These are phyloP conservation scores for Pristionchus arcanus DNA, from an alignment of 2,888 invertebrate genomes.

Conservation along the genomic window DNA sequence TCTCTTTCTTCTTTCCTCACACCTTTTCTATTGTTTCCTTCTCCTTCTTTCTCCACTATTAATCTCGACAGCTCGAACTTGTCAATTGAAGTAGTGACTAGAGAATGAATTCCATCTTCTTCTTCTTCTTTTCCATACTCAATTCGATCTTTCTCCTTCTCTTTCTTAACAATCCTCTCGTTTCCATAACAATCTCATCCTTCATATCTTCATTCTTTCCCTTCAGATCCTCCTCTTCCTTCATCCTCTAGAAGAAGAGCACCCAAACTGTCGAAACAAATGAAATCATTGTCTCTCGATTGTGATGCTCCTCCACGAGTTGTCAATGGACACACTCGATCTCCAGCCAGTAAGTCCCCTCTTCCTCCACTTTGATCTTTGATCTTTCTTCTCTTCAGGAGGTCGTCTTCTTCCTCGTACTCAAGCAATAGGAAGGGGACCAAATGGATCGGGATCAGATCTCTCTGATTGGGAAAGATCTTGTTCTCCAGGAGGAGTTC, in stretches of 20 bases:
- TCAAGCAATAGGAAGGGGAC: slow-evolving; percentile 47
- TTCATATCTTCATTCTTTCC: background rate
- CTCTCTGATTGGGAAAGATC: slow-evolving; percentile 72
- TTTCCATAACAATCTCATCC: slow-evolving; percentile 8
- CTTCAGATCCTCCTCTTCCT: background rate
- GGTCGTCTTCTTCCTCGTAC: slow-evolving; percentile 63
- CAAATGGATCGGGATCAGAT: slow-evolving; percentile 67
- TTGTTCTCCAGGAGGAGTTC: slow-evolving; percentile 62
- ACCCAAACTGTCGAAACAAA: slow-evolving; percentile 77
- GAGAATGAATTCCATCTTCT: background rate
- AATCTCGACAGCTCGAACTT: background rate
- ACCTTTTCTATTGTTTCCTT: slow-evolving; percentile 32
- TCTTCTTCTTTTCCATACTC: background rate
- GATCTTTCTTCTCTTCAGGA: slow-evolving; percentile 57
- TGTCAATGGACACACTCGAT: slow-evolving; percentile 58
- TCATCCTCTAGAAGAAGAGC: slow-evolving; percentile 67
- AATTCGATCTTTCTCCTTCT: background rate
- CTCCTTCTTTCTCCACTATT: slow-evolving; percentile 7
- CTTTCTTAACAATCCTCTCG: background rate
- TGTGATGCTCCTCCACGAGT: slow-evolving; percentile 76
- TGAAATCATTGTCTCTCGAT: slow-evolving; percentile 78
- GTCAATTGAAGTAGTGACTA: background rate
- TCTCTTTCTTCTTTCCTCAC: slow-evolving; percentile 22
- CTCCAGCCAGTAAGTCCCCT: slow-evolving; percentile 60
- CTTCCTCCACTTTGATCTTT: background rate